Evolutionary conservation across 2,797 vertebrate species (phyloP).

Genomic region (Pitangus sulphuratus): DNA sequence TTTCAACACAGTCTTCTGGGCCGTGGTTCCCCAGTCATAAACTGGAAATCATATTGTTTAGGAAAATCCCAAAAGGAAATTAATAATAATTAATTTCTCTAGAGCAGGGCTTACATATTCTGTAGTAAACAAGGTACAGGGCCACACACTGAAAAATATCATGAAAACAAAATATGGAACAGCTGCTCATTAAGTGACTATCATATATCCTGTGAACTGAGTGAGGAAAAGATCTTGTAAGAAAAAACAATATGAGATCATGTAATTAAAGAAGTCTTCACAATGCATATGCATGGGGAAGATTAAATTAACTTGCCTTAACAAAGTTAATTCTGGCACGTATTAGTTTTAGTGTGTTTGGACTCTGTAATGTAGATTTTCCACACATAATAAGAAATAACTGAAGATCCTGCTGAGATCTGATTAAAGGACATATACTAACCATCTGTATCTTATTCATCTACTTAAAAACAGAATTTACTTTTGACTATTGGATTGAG

Average conservation of each 20-base stretch:
- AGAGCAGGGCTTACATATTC: neutral
- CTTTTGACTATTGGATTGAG: neutral
- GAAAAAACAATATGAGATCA: neutral
- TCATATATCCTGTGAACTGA: neutral
- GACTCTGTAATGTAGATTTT: neutral
- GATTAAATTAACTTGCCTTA: conserved; percentile 1
- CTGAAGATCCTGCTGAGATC: neutral
- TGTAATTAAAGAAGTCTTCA: conserved; percentile 6
- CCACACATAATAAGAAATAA: neutral
- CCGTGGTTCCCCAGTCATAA: neutral
- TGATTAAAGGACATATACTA: neutral
- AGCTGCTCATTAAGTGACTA: conserved; percentile 6
- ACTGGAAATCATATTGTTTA: neutral
- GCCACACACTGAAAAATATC: neutral
- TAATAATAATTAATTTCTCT: neutral
- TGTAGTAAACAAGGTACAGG: neutral
- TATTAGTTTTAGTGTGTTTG: neutral
- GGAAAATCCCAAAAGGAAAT: neutral
- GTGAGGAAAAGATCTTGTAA: neutral
- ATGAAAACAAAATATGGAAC: conserved; percentile 19
- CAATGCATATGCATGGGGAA: neutral
- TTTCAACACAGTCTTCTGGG: neutral
- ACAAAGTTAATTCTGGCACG: neutral
- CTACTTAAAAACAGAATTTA: neutral
- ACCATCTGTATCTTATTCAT: neutral